phyloP scores from a whole-genome alignment of 2,113 vertebrate species.

The Haemorhous mexicanus region DNA sequence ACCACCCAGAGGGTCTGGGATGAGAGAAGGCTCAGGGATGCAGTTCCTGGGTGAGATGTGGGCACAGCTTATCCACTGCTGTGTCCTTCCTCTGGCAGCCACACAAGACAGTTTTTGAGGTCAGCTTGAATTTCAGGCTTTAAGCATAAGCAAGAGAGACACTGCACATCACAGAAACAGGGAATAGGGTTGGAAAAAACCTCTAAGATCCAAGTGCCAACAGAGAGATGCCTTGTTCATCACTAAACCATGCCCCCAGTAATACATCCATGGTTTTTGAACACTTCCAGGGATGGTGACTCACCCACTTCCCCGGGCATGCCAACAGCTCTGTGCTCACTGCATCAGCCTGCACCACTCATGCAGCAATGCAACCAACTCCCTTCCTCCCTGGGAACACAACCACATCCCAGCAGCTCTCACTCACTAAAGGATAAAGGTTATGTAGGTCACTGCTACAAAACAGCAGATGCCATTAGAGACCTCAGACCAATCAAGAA shows the following conservation, averaged over 20 bases:
- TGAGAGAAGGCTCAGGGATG: background rate
- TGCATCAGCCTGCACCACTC: background rate
- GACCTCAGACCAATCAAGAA: background rate
- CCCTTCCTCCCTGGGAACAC: background rate
- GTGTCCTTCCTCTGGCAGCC: background rate
- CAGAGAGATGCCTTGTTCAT: background rate
- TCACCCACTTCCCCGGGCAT: background rate
- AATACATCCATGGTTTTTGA: rapidly evolving
- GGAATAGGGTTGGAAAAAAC: background rate
- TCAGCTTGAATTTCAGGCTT: background rate
- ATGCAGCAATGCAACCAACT: background rate
- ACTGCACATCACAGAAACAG: background rate
- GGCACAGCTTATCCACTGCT: background rate
- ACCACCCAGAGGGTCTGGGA: background rate
- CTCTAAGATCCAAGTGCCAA: background rate
- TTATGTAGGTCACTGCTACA: background rate
- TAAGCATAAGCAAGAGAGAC: background rate
- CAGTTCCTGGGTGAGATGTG: background rate
- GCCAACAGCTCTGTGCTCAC: background rate
- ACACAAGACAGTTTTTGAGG: background rate
- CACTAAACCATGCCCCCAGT: background rate
- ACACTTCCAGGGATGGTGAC: background rate
- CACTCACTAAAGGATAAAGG: background rate
- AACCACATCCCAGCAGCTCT: rapidly evolving
- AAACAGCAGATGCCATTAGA: background rate